Evolutionary conservation across 1,140 invertebrate genomes (phyloP), one percentile per base, ranked within the genome.

Genomic region (Megalopta genalis): DNA sequence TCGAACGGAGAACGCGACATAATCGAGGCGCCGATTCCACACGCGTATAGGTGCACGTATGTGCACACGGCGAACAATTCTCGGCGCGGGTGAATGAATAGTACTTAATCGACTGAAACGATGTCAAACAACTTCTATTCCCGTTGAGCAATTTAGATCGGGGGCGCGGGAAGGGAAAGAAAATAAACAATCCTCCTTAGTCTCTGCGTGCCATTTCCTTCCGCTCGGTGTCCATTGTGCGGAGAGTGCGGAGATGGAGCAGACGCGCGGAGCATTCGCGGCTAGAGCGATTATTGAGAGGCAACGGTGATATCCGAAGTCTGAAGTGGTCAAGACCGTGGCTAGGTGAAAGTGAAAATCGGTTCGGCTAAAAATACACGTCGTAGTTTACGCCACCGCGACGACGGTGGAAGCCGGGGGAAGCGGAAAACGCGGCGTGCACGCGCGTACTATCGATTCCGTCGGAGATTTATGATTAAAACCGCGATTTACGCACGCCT

Each of bases 401-500:
- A n/a, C n/a, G n/a, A n/a, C n/a, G n/a, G n/a, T n/a, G n/a, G n/a
- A n/a, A n/a, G n/a, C 9, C 12, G 23, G 52, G 54, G 77, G 39
- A 52, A 77, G 39, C 23, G 63, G 37, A 32, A 49, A 52, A 63
- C 27, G 62, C 37, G 25, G 63, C 62, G 39, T 52, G 63, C 16
- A 59, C 64, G 67, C 60, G 78, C 37, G 52, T n/a, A 71, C 65
- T 80, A 83, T 84, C 76, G 82, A 84, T 84, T 73, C 23, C 60
- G 71, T 52, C 57, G 71, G 77, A 69, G 83, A 84, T 85, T 84
- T 85, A 84, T 68, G 82, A 71, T 84, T 76, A 85, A 81, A 85
- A 81, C n/a, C 54, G 69, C 60, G 77, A 60, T 84, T 84, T 80
- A 76, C 77, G 65, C 81, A 69, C 77, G 81, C 81, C 73, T 79